These are phyloP conservation scores for Chiloscyllium punctatum DNA, from an alignment of 2,797 vertebrate species.

Conservation along the genomic window DNA sequence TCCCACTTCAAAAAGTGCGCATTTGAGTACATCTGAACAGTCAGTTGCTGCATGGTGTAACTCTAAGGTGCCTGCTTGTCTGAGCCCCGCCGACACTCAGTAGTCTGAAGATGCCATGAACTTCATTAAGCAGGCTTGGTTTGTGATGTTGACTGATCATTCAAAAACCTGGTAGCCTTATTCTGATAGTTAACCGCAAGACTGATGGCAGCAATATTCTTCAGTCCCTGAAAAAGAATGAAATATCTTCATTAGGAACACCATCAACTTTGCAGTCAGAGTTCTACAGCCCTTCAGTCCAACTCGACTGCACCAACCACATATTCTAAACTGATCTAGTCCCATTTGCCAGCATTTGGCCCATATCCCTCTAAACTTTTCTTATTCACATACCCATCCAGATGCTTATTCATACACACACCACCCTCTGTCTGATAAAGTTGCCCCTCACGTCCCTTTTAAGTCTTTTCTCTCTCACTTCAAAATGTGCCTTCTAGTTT, in stretches of 20 bases:
- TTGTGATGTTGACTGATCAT: conserved; percentile 42
- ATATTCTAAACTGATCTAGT: too few species aligned
- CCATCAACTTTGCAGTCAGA: too few species aligned
- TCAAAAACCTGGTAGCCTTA: conserved; percentile 88
- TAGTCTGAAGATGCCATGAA: background rate
- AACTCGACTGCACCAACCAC: too few species aligned
- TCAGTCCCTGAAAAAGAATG: conserved; percentile 71
- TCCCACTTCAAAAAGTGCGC: conserved; percentile 23
- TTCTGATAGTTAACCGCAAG: conserved; percentile 96
- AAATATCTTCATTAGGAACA: background rate
- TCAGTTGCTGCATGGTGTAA: background rate
- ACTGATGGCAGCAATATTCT: conserved; percentile 96
- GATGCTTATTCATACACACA: too few species aligned
- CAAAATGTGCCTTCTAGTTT: too few species aligned
- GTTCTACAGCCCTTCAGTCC: too few species aligned
- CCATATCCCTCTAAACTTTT: too few species aligned
- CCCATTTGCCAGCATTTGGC: too few species aligned
- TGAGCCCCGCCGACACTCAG: background rate
- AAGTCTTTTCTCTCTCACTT: too few species aligned
- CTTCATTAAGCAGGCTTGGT: background rate
- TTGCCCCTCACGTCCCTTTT: too few species aligned
- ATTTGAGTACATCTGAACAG: conserved; percentile 24
- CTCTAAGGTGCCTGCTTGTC: background rate
- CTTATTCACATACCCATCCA: too few species aligned
- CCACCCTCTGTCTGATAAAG: too few species aligned